A percentile compares a stretch with the other conserved stretches of the same genome.
phyloP scores from a whole-genome alignment of 2,888 invertebrate species.

The Ennomos erosarius region DNA sequence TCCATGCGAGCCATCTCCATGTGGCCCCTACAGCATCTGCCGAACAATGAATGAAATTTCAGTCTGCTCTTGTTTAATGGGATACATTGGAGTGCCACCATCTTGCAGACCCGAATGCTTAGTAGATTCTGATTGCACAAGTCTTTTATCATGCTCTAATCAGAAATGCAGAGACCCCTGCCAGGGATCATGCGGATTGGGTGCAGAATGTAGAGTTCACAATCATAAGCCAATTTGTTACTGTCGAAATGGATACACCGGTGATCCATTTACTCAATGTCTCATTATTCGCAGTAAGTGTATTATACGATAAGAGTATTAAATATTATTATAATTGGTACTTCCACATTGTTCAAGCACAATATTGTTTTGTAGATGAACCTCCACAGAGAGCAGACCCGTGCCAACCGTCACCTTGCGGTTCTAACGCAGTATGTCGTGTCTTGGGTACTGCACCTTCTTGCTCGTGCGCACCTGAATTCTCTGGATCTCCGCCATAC shows the following conservation, averaged over 20 bases:
- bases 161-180: constrained; percentile 93
- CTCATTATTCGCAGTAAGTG: constrained; percentile 61
- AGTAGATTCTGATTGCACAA: constrained; percentile 91
- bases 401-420: constrained; percentile 91
- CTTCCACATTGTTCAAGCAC: no score
- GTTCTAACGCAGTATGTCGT: constrained; percentile 90
- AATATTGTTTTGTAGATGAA: constrained; percentile 51
- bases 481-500: constrained; percentile 89
- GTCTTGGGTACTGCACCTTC: constrained; percentile 84
- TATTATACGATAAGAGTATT: background rate
- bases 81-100: constrained; percentile 90
- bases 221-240: constrained; percentile 95
- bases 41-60: constrained; percentile 83
- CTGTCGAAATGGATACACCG: constrained; percentile 89
- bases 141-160: constrained; percentile 90
- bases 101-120: constrained; percentile 94
- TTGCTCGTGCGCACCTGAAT: constrained; percentile 90
- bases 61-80: constrained; percentile 90
- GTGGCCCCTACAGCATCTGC: constrained; percentile 92
- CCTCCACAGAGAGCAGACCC: constrained; percentile 71
- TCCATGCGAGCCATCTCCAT: constrained; percentile 90
- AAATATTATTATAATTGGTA: no score
- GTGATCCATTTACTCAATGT: constrained; percentile 93
- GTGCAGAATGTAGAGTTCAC: constrained; percentile 91
- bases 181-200: constrained; percentile 91